Evolutionary conservation across 2,888 invertebrate genomes (phyloP).

Genomic region (Papilio elwesi): DNA sequence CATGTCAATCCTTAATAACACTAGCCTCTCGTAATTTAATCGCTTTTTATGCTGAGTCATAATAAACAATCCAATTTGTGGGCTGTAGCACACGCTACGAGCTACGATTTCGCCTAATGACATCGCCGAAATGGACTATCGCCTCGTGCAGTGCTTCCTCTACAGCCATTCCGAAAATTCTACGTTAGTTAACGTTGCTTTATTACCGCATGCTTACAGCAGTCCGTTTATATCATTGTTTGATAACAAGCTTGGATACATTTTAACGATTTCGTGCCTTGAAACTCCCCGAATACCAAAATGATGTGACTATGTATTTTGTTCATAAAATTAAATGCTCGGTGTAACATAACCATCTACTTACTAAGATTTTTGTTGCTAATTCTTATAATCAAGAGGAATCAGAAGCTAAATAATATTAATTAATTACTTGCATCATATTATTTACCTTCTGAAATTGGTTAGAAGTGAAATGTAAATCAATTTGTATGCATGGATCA

Average conservation of each 20-base stretch:
- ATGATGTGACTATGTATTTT: not conserved
- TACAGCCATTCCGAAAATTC: constrained; percentile 38
- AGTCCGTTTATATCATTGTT: constrained; percentile 38
- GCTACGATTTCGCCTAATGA: constrained; percentile 60
- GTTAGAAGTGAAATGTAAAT: no score
- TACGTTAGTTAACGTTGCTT: constrained; percentile 35
- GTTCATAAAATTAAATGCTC: not conserved
- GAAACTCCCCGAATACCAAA: constrained; percentile 20
- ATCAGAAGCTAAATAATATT: not conserved
- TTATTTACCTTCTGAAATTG: no score
- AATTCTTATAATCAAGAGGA: no score
- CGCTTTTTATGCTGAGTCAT: constrained; percentile 51
- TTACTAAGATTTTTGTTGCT: no score
- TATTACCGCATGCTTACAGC: constrained; percentile 35
- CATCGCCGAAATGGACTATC: constrained; percentile 51
- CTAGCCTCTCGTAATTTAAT: constrained; percentile 9
- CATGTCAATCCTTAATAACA: constrained; percentile 22
- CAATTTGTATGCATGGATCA: no score
- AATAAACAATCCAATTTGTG: constrained; percentile 58
- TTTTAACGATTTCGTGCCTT: constrained; percentile 31
- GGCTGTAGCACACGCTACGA: constrained; percentile 49
- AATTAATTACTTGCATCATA: no score
- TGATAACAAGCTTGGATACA: constrained; percentile 36
- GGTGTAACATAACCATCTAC: not conserved
- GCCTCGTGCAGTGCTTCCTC: constrained; percentile 45